These are phyloP conservation scores for Clitarchus hookeri DNA, from an alignment of 2,888 invertebrate genomes.

Conservation along the genomic window DNA sequence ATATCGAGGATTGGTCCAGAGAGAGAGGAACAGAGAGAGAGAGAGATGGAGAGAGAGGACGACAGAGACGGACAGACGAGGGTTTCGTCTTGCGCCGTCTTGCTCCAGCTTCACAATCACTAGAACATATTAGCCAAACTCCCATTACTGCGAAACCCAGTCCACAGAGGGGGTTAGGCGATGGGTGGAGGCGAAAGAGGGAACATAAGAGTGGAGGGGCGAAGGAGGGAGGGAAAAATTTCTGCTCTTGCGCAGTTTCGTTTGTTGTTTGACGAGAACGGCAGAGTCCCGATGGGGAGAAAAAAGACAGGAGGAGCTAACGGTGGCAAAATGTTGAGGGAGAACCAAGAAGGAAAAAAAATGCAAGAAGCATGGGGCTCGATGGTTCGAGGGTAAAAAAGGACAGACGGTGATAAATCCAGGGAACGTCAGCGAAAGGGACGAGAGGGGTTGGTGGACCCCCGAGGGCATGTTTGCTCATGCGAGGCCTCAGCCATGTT, in stretches of 20 bases:
- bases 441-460: constrained; percentile 25
- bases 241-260: constrained; percentile 33
- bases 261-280: constrained; percentile 36
- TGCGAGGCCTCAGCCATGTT: constrained; percentile 35
- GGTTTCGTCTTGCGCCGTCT: constrained; percentile 21
- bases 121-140: constrained; percentile 43
- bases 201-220: neutral
- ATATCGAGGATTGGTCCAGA: constrained; percentile 40
- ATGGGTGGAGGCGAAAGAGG: neutral
- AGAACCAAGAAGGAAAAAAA: neutral
- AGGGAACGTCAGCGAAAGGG: constrained; percentile 17
- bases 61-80: constrained; percentile 1
- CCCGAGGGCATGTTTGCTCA: constrained; percentile 33
- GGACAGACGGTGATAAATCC: constrained; percentile 23
- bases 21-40: neutral
- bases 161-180: constrained; percentile 20
- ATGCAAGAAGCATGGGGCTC: neutral
- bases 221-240: constrained; percentile 4
- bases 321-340: constrained; percentile 27
- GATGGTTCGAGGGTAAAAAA: neutral
- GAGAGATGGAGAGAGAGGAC: neutral
- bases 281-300: neutral
- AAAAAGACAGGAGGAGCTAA: constrained; percentile 27
- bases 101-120: constrained; percentile 39
- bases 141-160: constrained; percentile 38